Base-by-base conservation (phyloP, 92 coral and sea anemone species). In the Zoanthus sansibaricus region DNA sequence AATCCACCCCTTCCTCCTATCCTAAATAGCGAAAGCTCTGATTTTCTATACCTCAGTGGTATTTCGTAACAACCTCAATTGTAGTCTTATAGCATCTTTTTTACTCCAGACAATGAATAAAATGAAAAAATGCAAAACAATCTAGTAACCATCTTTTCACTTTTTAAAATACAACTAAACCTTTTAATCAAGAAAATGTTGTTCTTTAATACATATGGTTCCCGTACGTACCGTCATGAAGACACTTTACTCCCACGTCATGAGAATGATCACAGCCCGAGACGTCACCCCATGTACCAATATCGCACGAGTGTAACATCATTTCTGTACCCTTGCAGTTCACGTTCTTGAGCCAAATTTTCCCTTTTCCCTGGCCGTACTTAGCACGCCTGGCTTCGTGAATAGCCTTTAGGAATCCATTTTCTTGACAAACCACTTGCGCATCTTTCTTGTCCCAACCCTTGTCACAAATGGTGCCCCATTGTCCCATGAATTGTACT, bases 181-280 rank as follows among this genome's bases (percentile, higher is more conserved):
- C 12, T 9, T 49, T 49, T 49, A 49, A 49, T 11, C 55, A 7
- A 49, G 7, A 49, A 49, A 1, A 1, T 49, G 9, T 49, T 11
- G 55, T 3, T 49, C 12, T 49, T 49, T 3, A 2, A 11, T 49
- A 37, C 25, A 25, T 17, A 61, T 16, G 5, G 30, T 62, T 62
- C 8, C 18, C 5, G 69, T 10, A 75, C 89, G 5, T 88, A 91
- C 94, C 94, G 49, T 91, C 89, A 52, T 88, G 89, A 0, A 91
- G 90, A 32, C 94, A 91, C 52, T 88, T 88, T 18, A 88, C 92
- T n/a, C 94, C 94, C 11, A 92, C 94, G 72, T 91, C 94, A 54
- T 79, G 86, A 17, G 30, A 9, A 14, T 88, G 91, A 11, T 14
- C 42, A 48, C 94, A 88, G 1, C 18, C 58, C 56, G 31, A 20